These are phyloP conservation scores for Threskiornis aethiopicus DNA, from an alignment of 2,797 vertebrate species.

Conservation along the genomic window DNA sequence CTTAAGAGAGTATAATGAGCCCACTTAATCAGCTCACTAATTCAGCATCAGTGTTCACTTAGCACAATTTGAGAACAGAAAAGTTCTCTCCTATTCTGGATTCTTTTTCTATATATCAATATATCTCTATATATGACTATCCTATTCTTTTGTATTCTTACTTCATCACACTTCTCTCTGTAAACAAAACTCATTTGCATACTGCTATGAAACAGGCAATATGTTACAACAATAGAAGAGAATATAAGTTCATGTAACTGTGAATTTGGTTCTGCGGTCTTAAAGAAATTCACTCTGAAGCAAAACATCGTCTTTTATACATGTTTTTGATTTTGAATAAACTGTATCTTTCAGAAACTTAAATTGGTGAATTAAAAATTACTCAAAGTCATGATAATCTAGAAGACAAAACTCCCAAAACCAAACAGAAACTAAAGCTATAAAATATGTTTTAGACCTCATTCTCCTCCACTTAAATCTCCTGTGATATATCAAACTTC, in stretches of 20 bases:
- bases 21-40: neutral
- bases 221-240: neutral
- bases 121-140: no score
- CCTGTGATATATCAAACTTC: neutral
- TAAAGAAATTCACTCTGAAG: neutral
- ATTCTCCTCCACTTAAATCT: neutral
- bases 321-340: neutral
- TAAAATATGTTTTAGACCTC: neutral
- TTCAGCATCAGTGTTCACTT: neutral
- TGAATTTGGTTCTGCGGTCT: neutral
- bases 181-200: neutral
- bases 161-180: neutral
- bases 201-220: neutral
- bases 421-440: neutral
- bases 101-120: no score
- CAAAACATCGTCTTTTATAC: neutral
- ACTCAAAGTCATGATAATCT: neutral
- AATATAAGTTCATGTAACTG: neutral
- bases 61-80: neutral
- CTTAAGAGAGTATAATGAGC: neutral
- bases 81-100: neutral
- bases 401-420: neutral
- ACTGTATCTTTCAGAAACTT: neutral
- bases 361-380: neutral
- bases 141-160: neutral